Percentiles rank a stretch among this genome's conserved stretches.
Evolutionary conservation across 2,888 invertebrate species (phyloP).

Genomic region (Theretra japonica): DNA sequence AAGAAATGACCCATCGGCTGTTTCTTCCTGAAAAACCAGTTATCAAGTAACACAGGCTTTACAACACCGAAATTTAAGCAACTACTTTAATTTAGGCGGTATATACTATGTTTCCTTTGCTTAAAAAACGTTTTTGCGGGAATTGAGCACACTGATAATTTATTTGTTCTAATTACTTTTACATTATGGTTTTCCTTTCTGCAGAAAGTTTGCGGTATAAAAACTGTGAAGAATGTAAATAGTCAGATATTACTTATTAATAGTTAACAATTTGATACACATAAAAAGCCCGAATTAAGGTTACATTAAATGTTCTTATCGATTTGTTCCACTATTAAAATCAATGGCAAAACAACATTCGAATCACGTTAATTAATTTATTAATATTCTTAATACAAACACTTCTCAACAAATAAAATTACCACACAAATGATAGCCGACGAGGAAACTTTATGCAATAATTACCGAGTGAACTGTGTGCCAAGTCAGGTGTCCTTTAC

Average conservation of each 20-base stretch:
- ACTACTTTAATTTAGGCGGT: background rate
- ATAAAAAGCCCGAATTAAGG: no score
- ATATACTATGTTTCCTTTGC: background rate
- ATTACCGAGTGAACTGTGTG: conserved; percentile 22
- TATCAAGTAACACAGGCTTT: background rate
- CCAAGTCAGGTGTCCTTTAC: conserved; percentile 61
- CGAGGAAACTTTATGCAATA: conserved; percentile 26
- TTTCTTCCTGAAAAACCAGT: conserved; percentile 1
- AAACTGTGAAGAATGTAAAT: no score
- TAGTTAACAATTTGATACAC: no score
- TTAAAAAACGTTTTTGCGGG: background rate
- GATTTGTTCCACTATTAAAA: no score
- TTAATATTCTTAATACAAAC: background rate
- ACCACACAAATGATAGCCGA: background rate
- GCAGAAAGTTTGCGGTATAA: no score
- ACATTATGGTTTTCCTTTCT: no score
- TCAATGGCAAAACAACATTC: no score
- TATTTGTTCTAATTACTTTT: no score
- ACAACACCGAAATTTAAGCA: background rate
- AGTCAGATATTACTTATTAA: no score
- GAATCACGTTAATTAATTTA: no score
- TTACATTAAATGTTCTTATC: no score
- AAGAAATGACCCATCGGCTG: background rate
- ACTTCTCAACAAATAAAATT: background rate
- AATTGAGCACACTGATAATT: no score